Evolutionary conservation across 2,113 vertebrate genomes (phyloP).

Genomic region (Nipponia nippon): DNA sequence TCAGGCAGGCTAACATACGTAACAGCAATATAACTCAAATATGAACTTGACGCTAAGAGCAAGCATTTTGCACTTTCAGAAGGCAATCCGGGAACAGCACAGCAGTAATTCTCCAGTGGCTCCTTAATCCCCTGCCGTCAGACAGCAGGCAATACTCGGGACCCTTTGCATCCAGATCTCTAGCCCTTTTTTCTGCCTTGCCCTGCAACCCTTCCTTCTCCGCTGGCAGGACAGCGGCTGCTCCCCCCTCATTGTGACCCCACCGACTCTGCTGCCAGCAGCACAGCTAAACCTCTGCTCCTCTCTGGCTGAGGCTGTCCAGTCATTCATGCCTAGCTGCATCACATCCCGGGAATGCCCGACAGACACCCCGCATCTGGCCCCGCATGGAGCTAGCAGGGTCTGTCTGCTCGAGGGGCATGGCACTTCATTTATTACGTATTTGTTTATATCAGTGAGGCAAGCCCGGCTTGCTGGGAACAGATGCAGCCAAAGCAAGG

Average conservation of each 20-base stretch:
- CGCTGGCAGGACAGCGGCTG: fast-evolving
- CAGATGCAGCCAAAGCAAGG: neutral
- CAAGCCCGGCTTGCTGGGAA: neutral
- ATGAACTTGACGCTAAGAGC: neutral
- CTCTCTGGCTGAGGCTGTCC: neutral
- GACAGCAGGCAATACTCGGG: neutral
- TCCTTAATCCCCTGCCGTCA: neutral
- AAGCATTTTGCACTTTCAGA: neutral
- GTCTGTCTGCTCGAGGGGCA: neutral
- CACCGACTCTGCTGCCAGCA: neutral
- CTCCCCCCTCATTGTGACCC: neutral
- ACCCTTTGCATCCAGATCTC: neutral
- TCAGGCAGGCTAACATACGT: neutral
- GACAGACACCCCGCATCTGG: neutral
- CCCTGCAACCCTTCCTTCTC: neutral
- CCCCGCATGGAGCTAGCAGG: fast-evolving
- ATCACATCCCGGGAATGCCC: neutral
- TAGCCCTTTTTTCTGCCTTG: neutral
- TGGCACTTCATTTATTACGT: neutral
- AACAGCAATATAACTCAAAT: neutral
- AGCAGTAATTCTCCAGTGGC: neutral
- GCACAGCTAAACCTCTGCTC: neutral
- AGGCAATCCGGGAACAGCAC: neutral
- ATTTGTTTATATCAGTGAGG: neutral
- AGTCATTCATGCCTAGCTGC: neutral